Evolutionary conservation across 2,888 invertebrate species (phyloP), one percentile per base, ranked within the genome.

Genomic region (Pinctada fucata): DNA sequence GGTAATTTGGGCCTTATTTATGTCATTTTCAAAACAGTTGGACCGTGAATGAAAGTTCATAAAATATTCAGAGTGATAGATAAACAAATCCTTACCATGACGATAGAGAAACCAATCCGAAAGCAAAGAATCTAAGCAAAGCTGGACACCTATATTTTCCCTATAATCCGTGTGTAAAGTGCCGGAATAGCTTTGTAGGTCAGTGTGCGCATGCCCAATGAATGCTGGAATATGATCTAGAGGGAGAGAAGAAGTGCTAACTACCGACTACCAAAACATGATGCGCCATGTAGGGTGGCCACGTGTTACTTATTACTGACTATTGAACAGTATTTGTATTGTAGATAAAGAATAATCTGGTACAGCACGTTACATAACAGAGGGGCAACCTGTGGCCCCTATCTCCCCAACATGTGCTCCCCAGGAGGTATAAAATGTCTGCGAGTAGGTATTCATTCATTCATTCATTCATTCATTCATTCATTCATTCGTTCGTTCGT

Each of bases 1-100:
- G 31, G 31, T 31, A 31, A 31, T 31, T 31, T 31, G 31, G 31
- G 31, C 31, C 31, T 31, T 31, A 31, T 31, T 31, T 31, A 31
- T 31, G 31, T 31, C 31, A 31, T 31, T 31, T 31, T 31, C 31
- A 31, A 31, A 31, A 31, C 31, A 31, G 31, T 31, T 31, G 31
- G 31, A 31, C 31, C 31, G 31, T 31, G 31, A 31, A 31, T 31
- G 31, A 31, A 31, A 31, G 31, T 31, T 31, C 31, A 31, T 31
- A 31, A 31, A 31, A 31, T 31, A 31, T 31, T 31, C 31, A 31
- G 31, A 31, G 31, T 31, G 31, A 80, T 76, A 69, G 65, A 76
- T 68, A 49, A 65, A 49, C 45, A 68, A 51, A 10, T 48, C 31
- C 68, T 58, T 58, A 58, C 58, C 58, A 58, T 58, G 8, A 6